These are phyloP conservation scores for Delphinapterus leucas DNA, from an alignment of 2,113 vertebrate species.

Conservation along the genomic window DNA sequence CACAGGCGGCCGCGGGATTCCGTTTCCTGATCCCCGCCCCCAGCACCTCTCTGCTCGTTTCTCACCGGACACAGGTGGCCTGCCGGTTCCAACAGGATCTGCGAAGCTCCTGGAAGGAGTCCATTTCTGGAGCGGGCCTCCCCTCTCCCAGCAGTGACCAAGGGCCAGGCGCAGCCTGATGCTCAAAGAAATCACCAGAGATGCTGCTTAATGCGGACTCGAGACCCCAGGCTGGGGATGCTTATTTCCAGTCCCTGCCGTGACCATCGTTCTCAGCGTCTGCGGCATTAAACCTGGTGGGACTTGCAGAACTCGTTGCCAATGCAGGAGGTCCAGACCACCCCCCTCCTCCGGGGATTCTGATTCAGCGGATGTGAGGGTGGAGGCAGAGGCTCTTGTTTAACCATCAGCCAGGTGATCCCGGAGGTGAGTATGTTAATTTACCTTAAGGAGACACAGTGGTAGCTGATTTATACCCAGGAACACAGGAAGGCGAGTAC, in stretches of 20 bases:
- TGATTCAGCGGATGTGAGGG: neutral
- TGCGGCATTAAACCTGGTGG: neutral
- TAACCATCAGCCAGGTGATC: neutral
- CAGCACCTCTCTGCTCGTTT: rapidly evolving
- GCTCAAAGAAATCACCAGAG: neutral
- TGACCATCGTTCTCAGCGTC: neutral
- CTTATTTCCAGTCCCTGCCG: neutral
- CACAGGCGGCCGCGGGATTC: rapidly evolving
- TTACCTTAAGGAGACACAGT: neutral
- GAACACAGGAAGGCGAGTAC: neutral
- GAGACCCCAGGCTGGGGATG: neutral
- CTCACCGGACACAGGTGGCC: neutral
- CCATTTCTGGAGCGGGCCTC: neutral
- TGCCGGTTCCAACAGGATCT: no score
- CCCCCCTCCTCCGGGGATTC: neutral
- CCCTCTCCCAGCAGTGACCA: neutral
- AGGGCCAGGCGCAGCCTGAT: neutral
- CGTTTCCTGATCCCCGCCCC: neutral
- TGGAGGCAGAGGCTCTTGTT: neutral
- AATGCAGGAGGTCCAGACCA: neutral
- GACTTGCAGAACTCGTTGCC: neutral
- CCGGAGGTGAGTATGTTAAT: neutral
- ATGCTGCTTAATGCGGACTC: neutral
- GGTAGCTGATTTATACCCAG: neutral
- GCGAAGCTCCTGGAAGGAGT: neutral